Conservation (phyloP, 2,888 invertebrate genomes). For the Rotaria socialis region DNA sequence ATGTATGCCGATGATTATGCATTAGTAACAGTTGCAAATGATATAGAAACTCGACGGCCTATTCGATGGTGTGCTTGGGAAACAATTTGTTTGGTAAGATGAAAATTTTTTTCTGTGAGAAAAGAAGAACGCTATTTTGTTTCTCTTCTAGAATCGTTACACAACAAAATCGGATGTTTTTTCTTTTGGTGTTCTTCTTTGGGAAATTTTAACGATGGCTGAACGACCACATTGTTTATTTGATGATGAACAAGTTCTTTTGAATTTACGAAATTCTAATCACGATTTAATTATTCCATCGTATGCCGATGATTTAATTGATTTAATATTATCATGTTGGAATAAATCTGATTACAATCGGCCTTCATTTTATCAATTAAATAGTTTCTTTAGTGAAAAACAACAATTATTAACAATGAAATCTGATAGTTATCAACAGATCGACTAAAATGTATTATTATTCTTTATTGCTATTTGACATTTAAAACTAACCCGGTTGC, state of each 20-base stretch:
- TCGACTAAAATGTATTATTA: neutral
- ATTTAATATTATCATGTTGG: constrained; percentile 31
- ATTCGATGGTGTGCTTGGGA: constrained; percentile 37
- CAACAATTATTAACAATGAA: neutral
- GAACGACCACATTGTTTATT: constrained; percentile 27
- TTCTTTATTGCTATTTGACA: neutral
- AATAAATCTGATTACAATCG: constrained; percentile 33
- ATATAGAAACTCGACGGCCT: neutral
- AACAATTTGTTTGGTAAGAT: constrained; percentile 8
- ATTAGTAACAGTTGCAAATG: neutral
- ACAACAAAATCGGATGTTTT: constrained; percentile 15
- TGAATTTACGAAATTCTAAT: neutral
- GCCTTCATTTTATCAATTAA: neutral
- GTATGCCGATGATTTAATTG: neutral
- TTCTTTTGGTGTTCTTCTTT: constrained; percentile 33
- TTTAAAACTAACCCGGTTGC: neutral
- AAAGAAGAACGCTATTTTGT: neutral
- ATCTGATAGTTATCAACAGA: neutral
- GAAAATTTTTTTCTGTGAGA: neutral
- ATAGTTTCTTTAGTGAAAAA: neutral
- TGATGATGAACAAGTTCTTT: constrained; percentile 14
- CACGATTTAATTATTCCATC: neutral
- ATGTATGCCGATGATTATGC: constrained; percentile 3
- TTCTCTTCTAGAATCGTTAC: neutral
- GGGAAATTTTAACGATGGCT: constrained; percentile 23